phyloP scores from a whole-genome alignment of 1,140 invertebrate species.

The Hirudo medicinalis region DNA sequence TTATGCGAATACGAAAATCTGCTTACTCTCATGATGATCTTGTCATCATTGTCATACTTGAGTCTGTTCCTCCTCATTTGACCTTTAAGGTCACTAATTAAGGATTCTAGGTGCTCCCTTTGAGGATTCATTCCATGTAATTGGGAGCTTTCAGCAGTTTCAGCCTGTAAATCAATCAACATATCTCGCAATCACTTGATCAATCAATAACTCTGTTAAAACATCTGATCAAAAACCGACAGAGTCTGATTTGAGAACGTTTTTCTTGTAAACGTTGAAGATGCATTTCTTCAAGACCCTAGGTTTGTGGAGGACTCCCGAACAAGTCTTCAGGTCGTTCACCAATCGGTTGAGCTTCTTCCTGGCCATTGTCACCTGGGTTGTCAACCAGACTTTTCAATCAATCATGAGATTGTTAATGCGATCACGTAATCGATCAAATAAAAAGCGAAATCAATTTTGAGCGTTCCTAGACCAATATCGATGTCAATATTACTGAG shows the following conservation, averaged over 20 bases:
- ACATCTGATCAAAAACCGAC: not conserved
- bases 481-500: not conserved
- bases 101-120: not conserved
- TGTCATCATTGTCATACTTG: constrained; percentile 6
- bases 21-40: constrained; percentile 4
- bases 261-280: constrained; percentile 1
- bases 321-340: not conserved
- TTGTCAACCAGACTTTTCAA: no score
- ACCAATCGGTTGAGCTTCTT: constrained; percentile 6
- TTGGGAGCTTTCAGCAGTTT: not conserved
- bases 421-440: no score
- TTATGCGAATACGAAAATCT: no score
- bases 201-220: not conserved
- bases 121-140: not conserved
- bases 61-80: constrained; percentile 6
- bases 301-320: not conserved
- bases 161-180: not conserved
- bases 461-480: no score
- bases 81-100: not conserved
- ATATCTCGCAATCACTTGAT: not conserved
- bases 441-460: no score
- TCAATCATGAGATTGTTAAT: no score
- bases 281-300: not conserved
- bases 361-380: not conserved
- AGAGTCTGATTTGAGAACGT: not conserved